These are phyloP conservation scores for Saxicola maurus DNA, from an alignment of 2,797 vertebrate genomes.

Conservation along the genomic window DNA sequence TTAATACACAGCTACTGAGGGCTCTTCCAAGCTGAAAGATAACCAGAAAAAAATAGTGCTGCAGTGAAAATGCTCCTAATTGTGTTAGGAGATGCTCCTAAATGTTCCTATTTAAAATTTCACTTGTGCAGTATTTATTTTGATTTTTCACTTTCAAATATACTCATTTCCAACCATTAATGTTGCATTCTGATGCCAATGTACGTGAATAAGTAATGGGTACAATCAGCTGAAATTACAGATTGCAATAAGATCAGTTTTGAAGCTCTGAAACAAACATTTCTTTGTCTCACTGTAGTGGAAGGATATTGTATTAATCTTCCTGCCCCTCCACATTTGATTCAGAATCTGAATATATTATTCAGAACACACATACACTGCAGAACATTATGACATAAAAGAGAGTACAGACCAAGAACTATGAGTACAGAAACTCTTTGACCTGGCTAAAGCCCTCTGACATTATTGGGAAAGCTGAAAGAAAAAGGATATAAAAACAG, in stretches of 20 bases:
- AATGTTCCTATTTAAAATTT: background rate
- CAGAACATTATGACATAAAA: background rate
- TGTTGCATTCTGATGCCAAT: background rate
- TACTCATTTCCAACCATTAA: background rate
- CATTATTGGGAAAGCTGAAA: background rate
- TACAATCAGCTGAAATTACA: background rate
- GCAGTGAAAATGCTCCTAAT: background rate
- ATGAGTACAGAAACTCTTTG: background rate
- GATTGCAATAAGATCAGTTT: background rate
- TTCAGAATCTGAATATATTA: background rate
- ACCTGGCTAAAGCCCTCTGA: background rate
- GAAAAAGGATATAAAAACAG: background rate
- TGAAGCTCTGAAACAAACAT: background rate
- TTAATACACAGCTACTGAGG: background rate
- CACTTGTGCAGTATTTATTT: background rate
- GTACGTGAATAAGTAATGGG: background rate
- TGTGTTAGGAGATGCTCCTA: too few relatives aligned
- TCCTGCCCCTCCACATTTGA: background rate
- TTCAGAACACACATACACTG: background rate
- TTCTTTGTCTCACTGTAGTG: background rate
- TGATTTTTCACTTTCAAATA: background rate
- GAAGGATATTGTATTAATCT: background rate
- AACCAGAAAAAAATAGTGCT: background rate
- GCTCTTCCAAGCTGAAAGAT: background rate
- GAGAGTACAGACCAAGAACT: background rate